Evolutionary conservation across 2,113 vertebrate species (phyloP), one percentile per base, ranked within the genome.

Genomic region (Platysteira castanea): DNA sequence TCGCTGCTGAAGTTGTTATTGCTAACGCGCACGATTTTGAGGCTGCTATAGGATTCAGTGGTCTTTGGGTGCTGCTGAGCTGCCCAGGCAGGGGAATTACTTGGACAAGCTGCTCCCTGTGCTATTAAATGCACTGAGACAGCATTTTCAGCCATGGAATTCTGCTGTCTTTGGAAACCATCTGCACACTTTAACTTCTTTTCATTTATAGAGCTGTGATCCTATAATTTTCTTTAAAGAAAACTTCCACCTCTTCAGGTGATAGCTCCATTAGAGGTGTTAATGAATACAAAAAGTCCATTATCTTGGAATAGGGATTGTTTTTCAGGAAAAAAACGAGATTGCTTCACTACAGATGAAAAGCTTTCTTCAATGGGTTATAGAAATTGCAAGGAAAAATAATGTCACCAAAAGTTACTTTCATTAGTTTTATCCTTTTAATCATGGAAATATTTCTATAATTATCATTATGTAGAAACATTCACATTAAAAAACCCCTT

Each of bases 351-450:
- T 90, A n/a, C 80, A 94, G 64, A 81, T 68, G 76, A 71, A 96
- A 93, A 59, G 21, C 27, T 89, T 82, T 95, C 41, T 75, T 88
- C 73, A 44, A 39, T 31, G 37, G 19, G 18, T 73, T 68, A 39
- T 11, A 69, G 71, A 84, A 81, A 92, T 23, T 78, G 64, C 20
- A 42, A 60, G 15, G 31, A 56, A 77, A 93, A 87, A 71, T 52
- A 61, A 84, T 77, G 41, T 96, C 24, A 23, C 22, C 13, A 22
- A 4, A 90, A 84, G 28, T 52, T 90, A 15, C 47, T 92, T 92
- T 86, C 52, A 90, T 92, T 86, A 74, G 22, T 35, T 92, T 89
- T 33, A 60, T 86, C 84, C 57, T 85, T 93, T 84, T 78, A 92
- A 87, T 64, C 10, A 49, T 39, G 47, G 81, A 92, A 71, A 89